Conservation (phyloP, 30 jellyfish, hydroid and myxozoan species). For the Catostylus mosaicus region DNA sequence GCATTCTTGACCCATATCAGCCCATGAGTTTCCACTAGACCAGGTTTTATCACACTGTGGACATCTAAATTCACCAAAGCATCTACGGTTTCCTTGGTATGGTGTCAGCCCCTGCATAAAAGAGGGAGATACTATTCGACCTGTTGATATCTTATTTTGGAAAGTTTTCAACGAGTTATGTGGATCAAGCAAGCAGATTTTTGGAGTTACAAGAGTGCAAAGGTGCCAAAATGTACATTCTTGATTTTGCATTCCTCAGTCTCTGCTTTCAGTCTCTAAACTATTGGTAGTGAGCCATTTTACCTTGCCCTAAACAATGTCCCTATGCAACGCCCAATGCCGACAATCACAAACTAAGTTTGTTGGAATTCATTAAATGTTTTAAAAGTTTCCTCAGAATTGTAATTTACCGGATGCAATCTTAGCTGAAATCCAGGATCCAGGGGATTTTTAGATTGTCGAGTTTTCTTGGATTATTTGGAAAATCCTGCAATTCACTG, state of each 20-base stretch:
- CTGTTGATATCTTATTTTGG: too few species aligned
- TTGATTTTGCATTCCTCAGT: neutral
- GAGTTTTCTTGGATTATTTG: too few species aligned
- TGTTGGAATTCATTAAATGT: too few species aligned
- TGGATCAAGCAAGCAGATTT: neutral
- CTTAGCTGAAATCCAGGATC: too few species aligned
- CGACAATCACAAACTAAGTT: too few species aligned
- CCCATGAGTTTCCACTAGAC: slow-evolving; percentile 52
- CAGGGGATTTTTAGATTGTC: too few species aligned
- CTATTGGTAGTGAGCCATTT: neutral
- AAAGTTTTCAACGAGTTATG: neutral
- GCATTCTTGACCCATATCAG: slow-evolving; percentile 43
- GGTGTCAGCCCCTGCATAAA: slow-evolving; percentile 27
- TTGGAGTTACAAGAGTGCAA: neutral
- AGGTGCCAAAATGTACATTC: neutral
- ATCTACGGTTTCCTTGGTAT: slow-evolving; percentile 34
- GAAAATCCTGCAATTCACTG: too few species aligned
- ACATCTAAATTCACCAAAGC: slow-evolving; percentile 39
- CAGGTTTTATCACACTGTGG: slow-evolving; percentile 30
- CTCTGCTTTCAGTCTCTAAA: neutral
- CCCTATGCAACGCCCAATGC: too few species aligned
- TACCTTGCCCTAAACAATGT: neutral
- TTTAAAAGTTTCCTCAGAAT: too few species aligned
- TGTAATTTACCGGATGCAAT: too few species aligned
- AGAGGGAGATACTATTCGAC: too few species aligned